Evolutionary conservation across 2,113 vertebrate species (phyloP).

Genomic region (Equus quagga): DNA sequence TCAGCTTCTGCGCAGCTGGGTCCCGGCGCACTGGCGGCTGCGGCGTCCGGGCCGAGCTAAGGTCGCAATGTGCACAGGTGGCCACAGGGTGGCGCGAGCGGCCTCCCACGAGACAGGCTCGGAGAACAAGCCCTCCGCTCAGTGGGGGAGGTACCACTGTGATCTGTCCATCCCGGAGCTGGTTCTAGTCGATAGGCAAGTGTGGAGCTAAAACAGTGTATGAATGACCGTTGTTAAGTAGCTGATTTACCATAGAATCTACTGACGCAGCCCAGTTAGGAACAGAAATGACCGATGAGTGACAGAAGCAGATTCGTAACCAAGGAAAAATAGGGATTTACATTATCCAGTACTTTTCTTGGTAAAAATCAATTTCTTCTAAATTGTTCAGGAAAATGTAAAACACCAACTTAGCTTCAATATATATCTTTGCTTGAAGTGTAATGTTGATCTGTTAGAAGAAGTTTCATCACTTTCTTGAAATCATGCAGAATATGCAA

Average conservation of each 20-base stretch:
- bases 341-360: not conserved
- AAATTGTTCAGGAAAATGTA: not conserved
- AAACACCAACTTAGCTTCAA: not conserved
- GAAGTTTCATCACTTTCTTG: not conserved
- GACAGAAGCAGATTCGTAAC: not conserved
- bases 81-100: constrained; percentile 27
- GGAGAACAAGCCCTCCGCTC: rapidly evolving
- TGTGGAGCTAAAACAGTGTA: not conserved
- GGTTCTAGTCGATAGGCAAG: not conserved
- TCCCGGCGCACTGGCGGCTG: rapidly evolving
- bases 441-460: not conserved
- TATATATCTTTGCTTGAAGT: not conserved
- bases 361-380: not conserved
- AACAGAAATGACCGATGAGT: not conserved
- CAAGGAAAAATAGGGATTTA: not conserved
- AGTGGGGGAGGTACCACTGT: not conserved
- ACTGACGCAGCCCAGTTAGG: not conserved
- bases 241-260: not conserved
- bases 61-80: not conserved
- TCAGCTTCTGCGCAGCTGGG: rapidly evolving
- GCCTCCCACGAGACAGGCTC: rapidly evolving
- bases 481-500: not conserved
- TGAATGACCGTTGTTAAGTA: not conserved
- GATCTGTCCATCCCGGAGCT: rapidly evolving
- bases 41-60: rapidly evolving